phyloP scores from a whole-genome alignment of 2,797 vertebrate species.

The Pseudomugil tenellus region DNA sequence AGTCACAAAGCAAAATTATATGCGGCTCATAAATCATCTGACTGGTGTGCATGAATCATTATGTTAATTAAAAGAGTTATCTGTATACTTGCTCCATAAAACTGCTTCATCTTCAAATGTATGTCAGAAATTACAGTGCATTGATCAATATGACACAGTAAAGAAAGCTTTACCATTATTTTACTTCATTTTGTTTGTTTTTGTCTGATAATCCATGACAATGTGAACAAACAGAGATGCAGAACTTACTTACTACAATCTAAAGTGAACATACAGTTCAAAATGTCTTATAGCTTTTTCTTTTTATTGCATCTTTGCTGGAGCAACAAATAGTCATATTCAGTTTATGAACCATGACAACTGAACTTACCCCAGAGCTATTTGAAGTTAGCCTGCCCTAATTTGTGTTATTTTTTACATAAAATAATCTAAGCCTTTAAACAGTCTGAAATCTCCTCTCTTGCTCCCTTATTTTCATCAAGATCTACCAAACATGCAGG shows the following conservation, averaged over 20 bases:
- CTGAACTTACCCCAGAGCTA: slow-evolving; percentile 10
- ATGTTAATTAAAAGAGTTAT: not conserved
- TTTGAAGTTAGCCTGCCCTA: slow-evolving; percentile 9
- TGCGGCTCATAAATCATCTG: not conserved
- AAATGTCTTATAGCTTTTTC: slow-evolving; percentile 8
- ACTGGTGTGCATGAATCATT: not conserved
- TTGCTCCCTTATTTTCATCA: slow-evolving; percentile 28
- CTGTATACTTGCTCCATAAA: not conserved
- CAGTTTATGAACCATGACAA: slow-evolving; percentile 24
- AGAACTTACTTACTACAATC: not conserved
- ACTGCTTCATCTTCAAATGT: not conserved
- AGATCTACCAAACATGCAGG: slow-evolving; percentile 36
- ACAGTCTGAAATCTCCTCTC: slow-evolving; percentile 6
- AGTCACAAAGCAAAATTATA: not conserved
- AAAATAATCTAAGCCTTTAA: slow-evolving; percentile 29
- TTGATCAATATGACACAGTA: not conserved
- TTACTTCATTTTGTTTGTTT: not conserved
- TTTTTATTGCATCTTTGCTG: slow-evolving; percentile 22
- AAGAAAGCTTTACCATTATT: slow-evolving; percentile 3
- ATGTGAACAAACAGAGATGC: slow-evolving; percentile 4
- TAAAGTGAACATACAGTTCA: not conserved
- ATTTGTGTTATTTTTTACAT: slow-evolving; percentile 25
- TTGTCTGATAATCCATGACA: not conserved
- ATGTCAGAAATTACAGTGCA: not conserved
- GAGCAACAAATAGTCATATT: not conserved